These are phyloP conservation scores for Drosophila paranaensis DNA, from an alignment of 2,888 invertebrate genomes.

Conservation along the genomic window DNA sequence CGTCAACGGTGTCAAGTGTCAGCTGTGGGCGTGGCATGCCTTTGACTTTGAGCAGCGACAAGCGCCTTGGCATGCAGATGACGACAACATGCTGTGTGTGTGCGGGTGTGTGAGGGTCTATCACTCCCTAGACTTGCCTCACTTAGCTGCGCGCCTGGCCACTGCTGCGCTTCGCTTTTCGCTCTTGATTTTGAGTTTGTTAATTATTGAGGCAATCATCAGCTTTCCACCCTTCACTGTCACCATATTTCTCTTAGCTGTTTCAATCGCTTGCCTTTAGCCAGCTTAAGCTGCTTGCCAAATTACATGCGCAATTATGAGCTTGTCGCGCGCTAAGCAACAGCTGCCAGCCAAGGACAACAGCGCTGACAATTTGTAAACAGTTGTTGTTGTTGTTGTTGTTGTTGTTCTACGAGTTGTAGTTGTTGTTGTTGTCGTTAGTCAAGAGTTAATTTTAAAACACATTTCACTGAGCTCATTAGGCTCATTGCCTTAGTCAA, in stretches of 20 bases:
- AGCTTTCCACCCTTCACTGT: neutral
- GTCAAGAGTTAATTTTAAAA: constrained; percentile 69
- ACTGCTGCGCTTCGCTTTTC: constrained; percentile 9
- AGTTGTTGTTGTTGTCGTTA: constrained; percentile 28
- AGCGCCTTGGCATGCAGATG: constrained; percentile 40
- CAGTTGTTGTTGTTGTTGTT: constrained; percentile 20
- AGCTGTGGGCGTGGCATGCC: constrained; percentile 5
- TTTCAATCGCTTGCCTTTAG: constrained; percentile 17
- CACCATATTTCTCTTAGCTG: neutral
- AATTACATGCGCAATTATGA: constrained; percentile 66
- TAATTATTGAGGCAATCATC: constrained; percentile 62
- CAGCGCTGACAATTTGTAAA: constrained; percentile 24
- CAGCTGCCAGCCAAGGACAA: constrained; percentile 59
- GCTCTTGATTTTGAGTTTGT: constrained; percentile 49
- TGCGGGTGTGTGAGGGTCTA: constrained; percentile 13
- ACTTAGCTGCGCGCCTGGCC: constrained; percentile 14
- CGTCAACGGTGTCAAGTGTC: constrained; percentile 52
- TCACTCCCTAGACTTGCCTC: constrained; percentile 24
- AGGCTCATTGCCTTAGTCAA: constrained; percentile 49
- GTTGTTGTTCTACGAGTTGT: constrained; percentile 11
- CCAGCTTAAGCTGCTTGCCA: constrained; percentile 48
- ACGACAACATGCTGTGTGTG: constrained; percentile 21
- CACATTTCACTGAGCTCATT: constrained; percentile 73
- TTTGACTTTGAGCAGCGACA: constrained; percentile 8
- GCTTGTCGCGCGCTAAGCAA: constrained; percentile 51